These are phyloP conservation scores for Eupeodes luniger DNA, from an alignment of 2,888 invertebrate species.

Conservation along the genomic window DNA sequence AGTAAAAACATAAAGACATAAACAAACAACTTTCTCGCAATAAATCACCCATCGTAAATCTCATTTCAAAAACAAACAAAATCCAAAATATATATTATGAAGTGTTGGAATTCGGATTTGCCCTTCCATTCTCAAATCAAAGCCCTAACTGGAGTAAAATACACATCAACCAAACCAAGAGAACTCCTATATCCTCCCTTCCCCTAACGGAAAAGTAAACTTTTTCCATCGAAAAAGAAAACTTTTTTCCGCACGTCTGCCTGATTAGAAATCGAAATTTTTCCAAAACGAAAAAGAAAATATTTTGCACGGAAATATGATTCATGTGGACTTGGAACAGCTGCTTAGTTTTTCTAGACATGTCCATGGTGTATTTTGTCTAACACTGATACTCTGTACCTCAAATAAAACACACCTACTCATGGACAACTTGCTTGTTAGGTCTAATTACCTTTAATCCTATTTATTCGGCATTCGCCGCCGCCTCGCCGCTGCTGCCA, in stretches of 20 bases:
- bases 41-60: slow-evolving; percentile 37
- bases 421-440: slow-evolving; percentile 51
- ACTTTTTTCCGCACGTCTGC: slow-evolving; percentile 65
- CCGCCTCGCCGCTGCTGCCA: background rate
- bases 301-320: slow-evolving; percentile 59
- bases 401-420: slow-evolving; percentile 25
- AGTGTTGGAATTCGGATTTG: slow-evolving; percentile 28
- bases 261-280: slow-evolving; percentile 49
- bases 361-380: background rate
- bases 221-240: slow-evolving; percentile 45
- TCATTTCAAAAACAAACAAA: slow-evolving; percentile 12
- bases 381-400: background rate
- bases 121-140: slow-evolving; percentile 9
- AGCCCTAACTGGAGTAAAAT: background rate
- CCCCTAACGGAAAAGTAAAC: background rate
- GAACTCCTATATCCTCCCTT: too few relatives aligned
- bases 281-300: background rate
- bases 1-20: background rate
- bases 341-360: slow-evolving; percentile 3
- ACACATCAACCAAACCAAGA: background rate
- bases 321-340: slow-evolving; percentile 49
- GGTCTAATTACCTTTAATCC: slow-evolving; percentile 73
- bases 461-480: slow-evolving; percentile 57
- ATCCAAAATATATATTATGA: slow-evolving; percentile 9
- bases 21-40: slow-evolving; percentile 19